Evolutionary conservation across 2,113 vertebrate species (phyloP).

Genomic region (Carettochelys insculpta): DNA sequence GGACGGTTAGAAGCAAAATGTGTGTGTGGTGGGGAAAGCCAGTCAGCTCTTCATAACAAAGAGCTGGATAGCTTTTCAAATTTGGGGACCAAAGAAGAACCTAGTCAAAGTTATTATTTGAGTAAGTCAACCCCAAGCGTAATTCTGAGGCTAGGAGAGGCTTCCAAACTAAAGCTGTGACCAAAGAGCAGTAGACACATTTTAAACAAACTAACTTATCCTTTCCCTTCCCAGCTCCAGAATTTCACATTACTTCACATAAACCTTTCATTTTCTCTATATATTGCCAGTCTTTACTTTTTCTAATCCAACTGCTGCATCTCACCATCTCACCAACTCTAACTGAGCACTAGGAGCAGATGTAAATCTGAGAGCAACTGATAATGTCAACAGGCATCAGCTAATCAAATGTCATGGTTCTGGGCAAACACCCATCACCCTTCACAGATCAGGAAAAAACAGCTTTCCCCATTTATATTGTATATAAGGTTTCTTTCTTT

Average conservation of each 20-base stretch:
- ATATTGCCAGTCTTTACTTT: not conserved
- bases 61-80: not conserved
- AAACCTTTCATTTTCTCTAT: not conserved
- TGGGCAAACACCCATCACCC: not conserved
- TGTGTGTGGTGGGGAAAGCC: fast-evolving
- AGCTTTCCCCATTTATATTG: not conserved
- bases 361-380: not conserved
- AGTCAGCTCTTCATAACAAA: not conserved
- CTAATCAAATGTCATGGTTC: not conserved
- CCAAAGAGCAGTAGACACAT: not conserved
- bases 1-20: not conserved
- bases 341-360: not conserved
- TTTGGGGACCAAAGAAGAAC: not conserved
- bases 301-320: not conserved
- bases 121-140: not conserved
- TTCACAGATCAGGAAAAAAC: not conserved
- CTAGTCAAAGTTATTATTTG: not conserved
- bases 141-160: not conserved
- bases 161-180: not conserved
- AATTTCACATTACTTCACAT: fast-evolving
- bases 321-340: not conserved
- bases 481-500: not conserved
- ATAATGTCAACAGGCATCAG: not conserved
- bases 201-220: not conserved
- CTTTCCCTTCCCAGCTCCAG: not conserved